phyloP scores from a whole-genome alignment of 2,888 invertebrate genomes.

The Tachystola acroxantha region DNA sequence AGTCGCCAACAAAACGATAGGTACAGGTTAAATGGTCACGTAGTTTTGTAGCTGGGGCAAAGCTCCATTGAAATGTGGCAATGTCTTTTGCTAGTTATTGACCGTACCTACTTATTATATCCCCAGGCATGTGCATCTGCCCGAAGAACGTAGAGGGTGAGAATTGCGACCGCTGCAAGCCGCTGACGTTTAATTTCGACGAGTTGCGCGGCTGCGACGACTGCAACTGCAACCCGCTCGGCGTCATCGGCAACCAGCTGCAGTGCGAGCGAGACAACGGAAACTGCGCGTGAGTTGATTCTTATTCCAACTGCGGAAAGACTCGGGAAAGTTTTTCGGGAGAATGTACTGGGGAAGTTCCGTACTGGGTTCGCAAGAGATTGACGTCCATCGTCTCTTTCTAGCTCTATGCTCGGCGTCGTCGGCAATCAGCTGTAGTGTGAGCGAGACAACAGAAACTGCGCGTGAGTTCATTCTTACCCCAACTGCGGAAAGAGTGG shows the following conservation, averaged over 20 bases:
- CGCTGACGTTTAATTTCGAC: constrained; percentile 94
- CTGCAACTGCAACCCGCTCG: constrained; percentile 92
- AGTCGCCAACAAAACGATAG: too few relatives aligned
- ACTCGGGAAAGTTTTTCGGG: not conserved
- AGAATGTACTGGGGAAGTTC: not conserved
- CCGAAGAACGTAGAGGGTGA: constrained; percentile 94
- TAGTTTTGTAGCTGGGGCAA: too few relatives aligned
- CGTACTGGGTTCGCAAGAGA: too few relatives aligned
- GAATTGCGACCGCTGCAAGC: constrained; percentile 92
- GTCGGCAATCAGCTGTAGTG: constrained; percentile 88
- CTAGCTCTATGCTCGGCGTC: constrained; percentile 91
- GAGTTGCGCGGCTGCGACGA: constrained; percentile 96
- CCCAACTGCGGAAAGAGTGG: not conserved
- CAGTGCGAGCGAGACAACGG: constrained; percentile 95
- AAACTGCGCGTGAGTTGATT: constrained; percentile 86
- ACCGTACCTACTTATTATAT: too few relatives aligned
- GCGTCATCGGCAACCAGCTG: constrained; percentile 85
- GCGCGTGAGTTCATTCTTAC: constrained; percentile 81
- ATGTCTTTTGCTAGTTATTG: too few relatives aligned
- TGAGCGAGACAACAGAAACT: constrained; percentile 91
- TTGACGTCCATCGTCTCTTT: too few relatives aligned
- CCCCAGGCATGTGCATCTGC: constrained; percentile 89
- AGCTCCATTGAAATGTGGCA: too few relatives aligned
- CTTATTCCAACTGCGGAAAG: not conserved
- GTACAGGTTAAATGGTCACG: too few relatives aligned